A percentile compares a stretch with the other conserved stretches of the same genome.
phyloP scores from a whole-genome alignment of 2,888 invertebrate genomes.

The Petrophora chlorosata region DNA sequence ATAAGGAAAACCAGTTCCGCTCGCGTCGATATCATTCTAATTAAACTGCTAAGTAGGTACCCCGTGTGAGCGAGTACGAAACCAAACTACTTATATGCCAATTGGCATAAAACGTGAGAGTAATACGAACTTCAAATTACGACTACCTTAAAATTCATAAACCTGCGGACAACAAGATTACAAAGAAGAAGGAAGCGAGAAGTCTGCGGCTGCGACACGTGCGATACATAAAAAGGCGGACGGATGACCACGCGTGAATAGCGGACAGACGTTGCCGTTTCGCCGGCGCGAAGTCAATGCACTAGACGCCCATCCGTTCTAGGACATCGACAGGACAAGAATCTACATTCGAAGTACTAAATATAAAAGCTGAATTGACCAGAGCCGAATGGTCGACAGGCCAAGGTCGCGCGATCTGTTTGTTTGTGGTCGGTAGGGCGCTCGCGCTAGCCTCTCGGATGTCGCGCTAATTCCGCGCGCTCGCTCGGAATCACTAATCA shows the following conservation, averaged over 20 bases:
- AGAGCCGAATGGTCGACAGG: constrained; percentile 28
- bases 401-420: constrained; percentile 14
- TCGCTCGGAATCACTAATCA: constrained; percentile 71
- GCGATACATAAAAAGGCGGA: constrained; percentile 39
- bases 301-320: constrained; percentile 18
- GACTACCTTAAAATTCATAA: constrained; percentile 46
- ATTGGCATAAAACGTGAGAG: constrained; percentile 38
- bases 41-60: constrained; percentile 39
- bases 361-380: constrained; percentile 16
- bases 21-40: constrained; percentile 40
- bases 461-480: constrained; percentile 78
- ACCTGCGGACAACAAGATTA: constrained; percentile 41
- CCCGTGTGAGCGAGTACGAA: constrained; percentile 13
- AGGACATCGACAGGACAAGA: constrained; percentile 23
- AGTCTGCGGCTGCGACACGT: constrained; percentile 34
- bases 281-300: constrained; percentile 34
- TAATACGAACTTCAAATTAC: constrained; percentile 24
- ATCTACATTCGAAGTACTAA: constrained; percentile 17
- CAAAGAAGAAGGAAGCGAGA: constrained; percentile 51
- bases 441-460: constrained; percentile 66
- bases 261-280: constrained; percentile 25
- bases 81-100: constrained; percentile 41
- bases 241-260: constrained; percentile 30
- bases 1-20: constrained; percentile 51
- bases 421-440: constrained; percentile 16